Conservation (phyloP, 2,797 vertebrate genomes). For the Malacoraja senta region DNA sequence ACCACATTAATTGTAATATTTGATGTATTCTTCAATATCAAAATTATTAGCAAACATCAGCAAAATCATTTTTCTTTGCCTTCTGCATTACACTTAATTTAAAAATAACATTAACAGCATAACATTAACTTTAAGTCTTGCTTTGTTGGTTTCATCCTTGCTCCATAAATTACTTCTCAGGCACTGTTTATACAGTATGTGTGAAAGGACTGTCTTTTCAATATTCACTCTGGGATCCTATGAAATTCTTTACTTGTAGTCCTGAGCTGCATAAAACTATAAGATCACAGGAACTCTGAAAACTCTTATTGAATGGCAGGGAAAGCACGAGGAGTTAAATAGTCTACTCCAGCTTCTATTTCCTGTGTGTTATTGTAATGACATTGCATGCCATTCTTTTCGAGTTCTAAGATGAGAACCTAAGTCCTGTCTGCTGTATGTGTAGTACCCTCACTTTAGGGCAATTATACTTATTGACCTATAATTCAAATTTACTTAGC, state of each 20-base stretch:
- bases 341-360: no score
- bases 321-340: no score
- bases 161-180: background rate
- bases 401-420: no score
- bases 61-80: background rate
- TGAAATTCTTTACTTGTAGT: background rate
- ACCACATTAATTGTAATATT: background rate
- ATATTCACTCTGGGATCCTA: background rate
- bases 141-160: background rate
- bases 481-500: no score
- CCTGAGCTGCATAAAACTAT: background rate
- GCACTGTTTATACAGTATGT: background rate
- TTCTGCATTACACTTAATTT: background rate
- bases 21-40: background rate
- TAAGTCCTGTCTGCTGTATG: no score
- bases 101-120: background rate
- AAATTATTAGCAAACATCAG: background rate
- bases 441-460: no score
- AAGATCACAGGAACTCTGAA: background rate
- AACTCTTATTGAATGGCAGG: no score
- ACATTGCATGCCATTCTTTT: no score
- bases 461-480: no score
- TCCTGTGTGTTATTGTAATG: no score
- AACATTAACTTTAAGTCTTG: background rate
- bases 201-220: background rate